phyloP scores from a whole-genome alignment of 2,113 vertebrate genomes.

The Syngnathus scovelli region DNA sequence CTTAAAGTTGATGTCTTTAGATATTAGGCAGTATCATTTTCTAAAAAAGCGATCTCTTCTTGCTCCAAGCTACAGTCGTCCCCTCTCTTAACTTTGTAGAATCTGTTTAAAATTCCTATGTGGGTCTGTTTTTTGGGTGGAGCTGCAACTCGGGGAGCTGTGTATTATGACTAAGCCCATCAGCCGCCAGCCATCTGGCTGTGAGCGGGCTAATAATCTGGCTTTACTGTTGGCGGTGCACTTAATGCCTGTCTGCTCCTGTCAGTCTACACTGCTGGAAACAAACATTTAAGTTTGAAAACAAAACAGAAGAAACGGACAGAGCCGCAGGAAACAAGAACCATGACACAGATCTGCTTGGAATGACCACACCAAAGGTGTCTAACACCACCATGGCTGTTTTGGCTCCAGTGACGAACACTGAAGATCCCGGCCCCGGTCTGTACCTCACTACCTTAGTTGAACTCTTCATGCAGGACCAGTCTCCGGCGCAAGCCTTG shows the following conservation, averaged over 20 bases:
- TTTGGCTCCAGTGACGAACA: background rate
- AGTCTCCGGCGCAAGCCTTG: slow-evolving; percentile 44
- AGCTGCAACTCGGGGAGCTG: slow-evolving; percentile 23
- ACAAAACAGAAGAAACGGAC: slow-evolving; percentile 29
- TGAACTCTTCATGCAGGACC: slow-evolving; percentile 52
- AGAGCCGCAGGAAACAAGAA: slow-evolving; percentile 9
- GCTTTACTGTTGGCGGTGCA: slow-evolving; percentile 56
- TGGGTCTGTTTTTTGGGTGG: slow-evolving; percentile 21
- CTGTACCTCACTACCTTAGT: slow-evolving; percentile 49
- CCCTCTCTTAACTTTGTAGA: slow-evolving; percentile 27
- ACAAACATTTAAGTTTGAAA: slow-evolving; percentile 25
- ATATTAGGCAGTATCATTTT: slow-evolving; percentile 32
- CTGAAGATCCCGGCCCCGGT: slow-evolving; percentile 37
- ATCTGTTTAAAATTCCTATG: slow-evolving; percentile 17
- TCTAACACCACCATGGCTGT: slow-evolving; percentile 6
- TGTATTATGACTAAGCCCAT: slow-evolving; percentile 67
- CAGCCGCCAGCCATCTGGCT: slow-evolving; percentile 77
- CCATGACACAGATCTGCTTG: slow-evolving; percentile 26
- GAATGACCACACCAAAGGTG: slow-evolving; percentile 22
- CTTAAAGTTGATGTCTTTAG: slow-evolving; percentile 27
- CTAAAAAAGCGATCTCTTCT: slow-evolving; percentile 30
- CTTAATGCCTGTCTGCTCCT: slow-evolving; percentile 41
- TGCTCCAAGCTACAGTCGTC: slow-evolving; percentile 30
- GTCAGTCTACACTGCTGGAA: slow-evolving; percentile 29
- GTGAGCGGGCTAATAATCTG: slow-evolving; percentile 74